Evolutionary conservation across 2,113 vertebrate genomes (phyloP), one percentile per base, ranked within the genome.

Genomic region (Xiphophorus maculatus): DNA sequence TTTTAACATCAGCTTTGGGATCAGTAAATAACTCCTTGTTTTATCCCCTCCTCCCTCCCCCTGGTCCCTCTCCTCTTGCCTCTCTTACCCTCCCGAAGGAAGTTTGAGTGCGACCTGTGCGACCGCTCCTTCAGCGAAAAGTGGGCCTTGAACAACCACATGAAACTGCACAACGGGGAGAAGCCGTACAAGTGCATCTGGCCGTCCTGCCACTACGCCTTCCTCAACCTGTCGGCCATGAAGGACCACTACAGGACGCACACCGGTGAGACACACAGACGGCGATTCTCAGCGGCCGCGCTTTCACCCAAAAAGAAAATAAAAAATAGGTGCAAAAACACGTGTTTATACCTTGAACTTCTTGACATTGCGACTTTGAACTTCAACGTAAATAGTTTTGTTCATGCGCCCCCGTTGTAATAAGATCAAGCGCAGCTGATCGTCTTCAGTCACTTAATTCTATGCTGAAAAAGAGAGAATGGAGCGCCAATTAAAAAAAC

Each of bases 141-240:
- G 91, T 99, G 98, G 98, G 97, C 98, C 5, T 93, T 99, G 81
- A 99, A 98, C 95, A 99, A 99, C 94, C 98, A 99, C 91, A 97
- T 96, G 96, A 99, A 98, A 81, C 97, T 99, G 73, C 98, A 99
- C 94, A 98, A 96, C 0, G 98, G 98, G 81, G 95, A 99, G 89
- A 99, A 99, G 91, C 98, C 98, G 0, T 99, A 96, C 85, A 99
- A 98, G 91, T 99, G 98, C 62, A 91, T 92, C 80, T 99, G 98
- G 98, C 96, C 96, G 3, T 96, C 97, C 28, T 99, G 98, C 89
- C 98, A 99, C 93, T 99, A 99, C 19, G 96, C 97, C 78, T 99
- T 99, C 93, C 96, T 99, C 90, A 99, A 96, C 0, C 95, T 97
- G 82, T 99, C 97, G 0, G 97, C 97, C 68, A 98, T 99, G 97